phyloP scores from a whole-genome alignment of 2,888 invertebrate species.

The Brenthis daphne region DNA sequence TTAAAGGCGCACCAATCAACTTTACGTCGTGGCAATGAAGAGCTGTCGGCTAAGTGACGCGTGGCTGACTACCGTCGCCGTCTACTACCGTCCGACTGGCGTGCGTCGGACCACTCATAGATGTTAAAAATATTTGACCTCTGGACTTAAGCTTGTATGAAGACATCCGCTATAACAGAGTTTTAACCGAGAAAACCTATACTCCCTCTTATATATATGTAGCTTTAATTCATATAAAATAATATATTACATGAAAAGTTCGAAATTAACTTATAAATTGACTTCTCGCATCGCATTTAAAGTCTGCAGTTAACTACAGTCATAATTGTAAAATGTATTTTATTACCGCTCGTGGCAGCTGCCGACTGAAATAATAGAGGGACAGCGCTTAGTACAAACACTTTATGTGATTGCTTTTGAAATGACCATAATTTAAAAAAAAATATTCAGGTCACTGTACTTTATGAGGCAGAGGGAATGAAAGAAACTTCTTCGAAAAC shows the following conservation, averaged over 20 bases:
- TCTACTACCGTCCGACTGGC: slow-evolving; percentile 46
- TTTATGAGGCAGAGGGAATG: slow-evolving; percentile 4
- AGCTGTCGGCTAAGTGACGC: slow-evolving; percentile 68
- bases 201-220: not conserved
- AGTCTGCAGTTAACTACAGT: slow-evolving; percentile 15
- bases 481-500: slow-evolving; percentile 34
- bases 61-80: slow-evolving; percentile 62
- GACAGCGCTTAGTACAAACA: slow-evolving; percentile 18
- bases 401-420: slow-evolving; percentile 22
- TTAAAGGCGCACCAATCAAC: slow-evolving; percentile 68
- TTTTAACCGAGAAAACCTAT: not conserved
- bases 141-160: slow-evolving; percentile 28
- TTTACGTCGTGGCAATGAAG: slow-evolving; percentile 67
- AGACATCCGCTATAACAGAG: not conserved
- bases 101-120: slow-evolving; percentile 43
- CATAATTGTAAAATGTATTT: slow-evolving; percentile 22
- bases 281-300: slow-evolving; percentile 9
- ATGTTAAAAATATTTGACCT: slow-evolving; percentile 48
- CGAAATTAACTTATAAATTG: slow-evolving; percentile 21
- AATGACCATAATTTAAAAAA: slow-evolving; percentile 17
- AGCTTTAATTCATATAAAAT: not conserved
- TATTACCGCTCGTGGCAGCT: slow-evolving; percentile 19
- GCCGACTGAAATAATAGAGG: slow-evolving; percentile 22
- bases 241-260: not conserved
- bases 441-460: slow-evolving; percentile 13